Percentiles rank a stretch among this genome's conserved stretches.
Evolutionary conservation across 2,113 vertebrate genomes (phyloP).

Genomic region (Heterochromis multidens): DNA sequence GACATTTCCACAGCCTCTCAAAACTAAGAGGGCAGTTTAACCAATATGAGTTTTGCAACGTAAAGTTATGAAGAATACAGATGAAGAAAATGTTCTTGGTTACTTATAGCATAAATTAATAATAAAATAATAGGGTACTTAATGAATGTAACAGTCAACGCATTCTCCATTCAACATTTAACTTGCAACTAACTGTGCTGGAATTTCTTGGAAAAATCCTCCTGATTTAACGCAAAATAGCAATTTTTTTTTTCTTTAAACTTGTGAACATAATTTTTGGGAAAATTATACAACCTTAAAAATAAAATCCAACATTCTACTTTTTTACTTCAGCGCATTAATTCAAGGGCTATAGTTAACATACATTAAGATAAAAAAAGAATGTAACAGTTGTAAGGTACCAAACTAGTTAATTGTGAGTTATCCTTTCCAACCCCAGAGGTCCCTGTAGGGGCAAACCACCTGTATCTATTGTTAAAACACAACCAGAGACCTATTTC

Average conservation of each 20-base stretch:
- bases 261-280: not conserved
- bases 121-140: not conserved
- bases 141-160: not conserved
- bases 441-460: not conserved
- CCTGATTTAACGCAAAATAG: not conserved
- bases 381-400: not conserved
- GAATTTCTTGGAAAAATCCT: not conserved
- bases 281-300: not conserved
- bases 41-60: not conserved
- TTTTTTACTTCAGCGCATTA: not conserved
- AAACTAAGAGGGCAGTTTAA: not conserved
- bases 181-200: not conserved
- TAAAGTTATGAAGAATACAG: not conserved
- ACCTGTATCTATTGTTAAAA: not conserved
- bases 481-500: not conserved
- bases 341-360: not conserved
- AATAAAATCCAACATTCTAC: not conserved
- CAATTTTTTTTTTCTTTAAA: accelerated
- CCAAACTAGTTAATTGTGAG: not conserved
- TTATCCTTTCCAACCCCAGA: not conserved
- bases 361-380: not conserved
- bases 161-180: not conserved
- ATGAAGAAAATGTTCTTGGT: not conserved
- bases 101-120: not conserved
- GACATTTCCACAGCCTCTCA: not conserved